These are phyloP conservation scores for Campaea margaritaria DNA, from an alignment of 2,888 invertebrate genomes.

Conservation along the genomic window DNA sequence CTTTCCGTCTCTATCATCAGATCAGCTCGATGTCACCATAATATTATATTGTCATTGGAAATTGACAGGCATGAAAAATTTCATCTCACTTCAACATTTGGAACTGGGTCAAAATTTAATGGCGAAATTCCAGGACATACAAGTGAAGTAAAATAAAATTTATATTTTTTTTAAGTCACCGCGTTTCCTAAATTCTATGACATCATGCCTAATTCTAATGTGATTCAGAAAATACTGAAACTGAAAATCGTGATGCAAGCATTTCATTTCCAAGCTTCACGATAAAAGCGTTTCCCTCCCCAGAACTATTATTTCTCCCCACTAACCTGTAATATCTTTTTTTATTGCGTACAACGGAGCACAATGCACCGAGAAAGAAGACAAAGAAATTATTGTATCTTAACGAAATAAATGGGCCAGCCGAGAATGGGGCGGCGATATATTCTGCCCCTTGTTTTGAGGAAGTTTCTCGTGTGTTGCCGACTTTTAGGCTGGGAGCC, in stretches of 20 bases:
- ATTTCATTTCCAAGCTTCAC: not conserved
- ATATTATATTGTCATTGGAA: too few species aligned
- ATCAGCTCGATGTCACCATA: too few species aligned
- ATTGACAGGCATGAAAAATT: too few species aligned
- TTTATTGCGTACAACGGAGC: conserved; percentile 25
- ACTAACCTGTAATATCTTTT: conserved; percentile 19
- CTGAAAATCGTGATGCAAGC: not conserved
- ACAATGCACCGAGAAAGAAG: conserved; percentile 46
- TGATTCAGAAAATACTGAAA: too few species aligned
- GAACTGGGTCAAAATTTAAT: too few species aligned
- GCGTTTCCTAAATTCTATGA: too few species aligned
- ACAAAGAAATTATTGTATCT: conserved; percentile 64
- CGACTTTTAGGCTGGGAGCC: conserved; percentile 51
- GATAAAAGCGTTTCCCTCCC: conserved; percentile 6
- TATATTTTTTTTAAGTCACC: too few species aligned
- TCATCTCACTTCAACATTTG: too few species aligned
- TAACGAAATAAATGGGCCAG: conserved; percentile 69
- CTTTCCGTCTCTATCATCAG: too few species aligned
- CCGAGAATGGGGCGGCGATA: conserved; percentile 48
- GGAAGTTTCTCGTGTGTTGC: conserved; percentile 51
- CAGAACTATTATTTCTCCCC: conserved; percentile 8
- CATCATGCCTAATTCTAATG: too few species aligned
- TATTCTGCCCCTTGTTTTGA: conserved; percentile 52
- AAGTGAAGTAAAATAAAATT: too few species aligned
- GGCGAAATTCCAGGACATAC: too few species aligned